These are phyloP conservation scores for Drosophila ananassae DNA, from an alignment of 1,140 invertebrate species.

Conservation along the genomic window DNA sequence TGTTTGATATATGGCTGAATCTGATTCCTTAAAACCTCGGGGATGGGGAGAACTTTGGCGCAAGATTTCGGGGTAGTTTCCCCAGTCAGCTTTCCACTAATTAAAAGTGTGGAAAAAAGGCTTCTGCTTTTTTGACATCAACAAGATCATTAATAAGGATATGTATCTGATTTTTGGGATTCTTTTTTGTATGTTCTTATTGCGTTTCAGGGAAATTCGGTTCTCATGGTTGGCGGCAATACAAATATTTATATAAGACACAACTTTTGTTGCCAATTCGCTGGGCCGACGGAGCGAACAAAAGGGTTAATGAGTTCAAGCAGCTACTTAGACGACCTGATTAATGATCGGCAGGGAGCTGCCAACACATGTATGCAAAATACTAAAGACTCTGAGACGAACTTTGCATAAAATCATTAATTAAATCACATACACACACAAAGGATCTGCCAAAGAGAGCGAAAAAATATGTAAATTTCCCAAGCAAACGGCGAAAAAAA, in stretches of 20 bases:
- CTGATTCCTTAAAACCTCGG: constrained; percentile 45
- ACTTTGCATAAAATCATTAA: constrained; percentile 80
- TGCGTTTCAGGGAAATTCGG: constrained; percentile 31
- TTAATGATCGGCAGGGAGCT: constrained; percentile 67
- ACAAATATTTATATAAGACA: constrained; percentile 82
- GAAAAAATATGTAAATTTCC: constrained; percentile 67
- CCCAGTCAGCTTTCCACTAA: constrained; percentile 58
- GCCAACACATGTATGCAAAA: constrained; percentile 60
- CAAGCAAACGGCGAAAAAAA: constrained; percentile 22
- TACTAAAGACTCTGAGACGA: constrained; percentile 33
- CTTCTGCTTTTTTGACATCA: constrained; percentile 22
- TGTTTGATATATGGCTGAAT: constrained; percentile 62
- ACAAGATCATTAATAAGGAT: constrained; percentile 78
- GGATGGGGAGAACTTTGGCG: neutral
- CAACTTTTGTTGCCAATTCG: constrained; percentile 60
- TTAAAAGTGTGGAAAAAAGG: constrained; percentile 66
- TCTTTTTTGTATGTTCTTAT: constrained; percentile 23
- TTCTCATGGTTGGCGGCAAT: constrained; percentile 58
- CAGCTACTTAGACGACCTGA: constrained; percentile 73
- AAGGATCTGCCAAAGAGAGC: constrained; percentile 38
- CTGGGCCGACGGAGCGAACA: constrained; percentile 60
- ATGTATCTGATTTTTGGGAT: constrained; percentile 39
- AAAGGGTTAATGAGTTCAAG: constrained; percentile 82
- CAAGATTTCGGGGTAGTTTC: constrained; percentile 40
- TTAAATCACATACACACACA: constrained; percentile 53